phyloP scores from a whole-genome alignment of 2,113 vertebrate species.

The Halichoerus grypus region DNA sequence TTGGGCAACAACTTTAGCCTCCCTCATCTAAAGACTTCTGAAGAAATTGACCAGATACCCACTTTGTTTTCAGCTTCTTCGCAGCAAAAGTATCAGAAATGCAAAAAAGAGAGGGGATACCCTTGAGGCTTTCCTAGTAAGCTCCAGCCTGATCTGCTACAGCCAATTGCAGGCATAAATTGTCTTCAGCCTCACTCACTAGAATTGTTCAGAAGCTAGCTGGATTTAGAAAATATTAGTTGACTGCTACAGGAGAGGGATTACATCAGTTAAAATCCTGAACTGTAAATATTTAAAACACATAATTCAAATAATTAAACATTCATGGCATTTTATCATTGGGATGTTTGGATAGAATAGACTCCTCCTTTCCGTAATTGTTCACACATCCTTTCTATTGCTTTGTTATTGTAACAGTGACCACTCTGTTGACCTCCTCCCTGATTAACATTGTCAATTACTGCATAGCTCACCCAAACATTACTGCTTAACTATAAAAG shows the following conservation, averaged over 20 bases:
- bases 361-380: background rate
- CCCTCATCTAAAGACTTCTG: background rate
- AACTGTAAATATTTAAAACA: background rate
- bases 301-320: background rate
- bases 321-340: background rate
- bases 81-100: slow-evolving; percentile 1
- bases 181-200: background rate
- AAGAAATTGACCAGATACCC: slow-evolving; percentile 25
- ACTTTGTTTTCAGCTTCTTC: background rate
- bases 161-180: background rate
- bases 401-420: background rate
- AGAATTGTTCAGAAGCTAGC: background rate
- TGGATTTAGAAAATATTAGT: slow-evolving; percentile 13
- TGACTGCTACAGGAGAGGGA: background rate
- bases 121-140: background rate
- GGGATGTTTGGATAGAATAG: background rate
- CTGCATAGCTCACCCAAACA: background rate
- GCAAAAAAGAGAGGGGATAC: background rate
- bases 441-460: background rate
- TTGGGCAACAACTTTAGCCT: background rate
- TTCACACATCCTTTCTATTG: background rate
- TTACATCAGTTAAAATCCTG: background rate
- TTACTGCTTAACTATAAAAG: background rate
- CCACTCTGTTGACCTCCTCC: background rate
- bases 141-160: background rate